Conservation (phyloP, 2,797 vertebrate genomes). For the Cottoperca gobio region DNA sequence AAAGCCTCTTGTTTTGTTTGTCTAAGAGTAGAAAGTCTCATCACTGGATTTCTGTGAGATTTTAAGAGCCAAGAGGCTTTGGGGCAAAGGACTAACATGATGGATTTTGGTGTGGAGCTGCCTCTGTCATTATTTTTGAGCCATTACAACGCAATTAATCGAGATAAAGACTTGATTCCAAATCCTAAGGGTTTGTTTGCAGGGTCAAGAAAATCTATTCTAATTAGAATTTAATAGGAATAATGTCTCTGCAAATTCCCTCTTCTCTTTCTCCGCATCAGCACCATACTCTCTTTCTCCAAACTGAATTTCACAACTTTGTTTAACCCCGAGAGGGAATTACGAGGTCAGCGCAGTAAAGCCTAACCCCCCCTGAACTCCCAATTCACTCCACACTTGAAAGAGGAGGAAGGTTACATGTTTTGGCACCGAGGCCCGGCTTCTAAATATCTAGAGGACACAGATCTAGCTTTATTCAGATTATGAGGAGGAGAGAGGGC, state of each 20-base stretch:
- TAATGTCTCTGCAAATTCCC: constrained; percentile 21
- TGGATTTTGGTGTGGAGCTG: not conserved
- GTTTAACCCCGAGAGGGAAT: constrained; percentile 53
- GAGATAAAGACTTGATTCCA: constrained; percentile 46
- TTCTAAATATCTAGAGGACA: constrained; percentile 78
- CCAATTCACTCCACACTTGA: constrained; percentile 50
- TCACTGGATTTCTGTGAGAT: not conserved
- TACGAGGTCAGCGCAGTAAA: constrained; percentile 52
- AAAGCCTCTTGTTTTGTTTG: not conserved
- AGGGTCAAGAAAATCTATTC: constrained; percentile 58
- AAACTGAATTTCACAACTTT: constrained; percentile 64
- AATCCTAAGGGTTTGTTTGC: constrained; percentile 44
- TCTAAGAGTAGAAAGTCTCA: not conserved
- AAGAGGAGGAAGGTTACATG: constrained; percentile 69
- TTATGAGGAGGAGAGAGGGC: constrained; percentile 63
- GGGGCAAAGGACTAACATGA: constrained; percentile 5
- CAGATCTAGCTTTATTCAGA: constrained; percentile 67
- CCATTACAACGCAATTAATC: constrained; percentile 64
- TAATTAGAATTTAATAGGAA: constrained; percentile 69
- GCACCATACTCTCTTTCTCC: constrained; percentile 13
- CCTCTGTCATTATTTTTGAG: constrained; percentile 56
- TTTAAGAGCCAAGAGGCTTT: not conserved
- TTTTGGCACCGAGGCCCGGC: constrained; percentile 63
- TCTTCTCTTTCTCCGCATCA: constrained; percentile 6
- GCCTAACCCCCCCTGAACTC: constrained; percentile 41